These are phyloP conservation scores for Amia ocellicauda DNA, from an alignment of 2,113 vertebrate genomes.

Conservation along the genomic window DNA sequence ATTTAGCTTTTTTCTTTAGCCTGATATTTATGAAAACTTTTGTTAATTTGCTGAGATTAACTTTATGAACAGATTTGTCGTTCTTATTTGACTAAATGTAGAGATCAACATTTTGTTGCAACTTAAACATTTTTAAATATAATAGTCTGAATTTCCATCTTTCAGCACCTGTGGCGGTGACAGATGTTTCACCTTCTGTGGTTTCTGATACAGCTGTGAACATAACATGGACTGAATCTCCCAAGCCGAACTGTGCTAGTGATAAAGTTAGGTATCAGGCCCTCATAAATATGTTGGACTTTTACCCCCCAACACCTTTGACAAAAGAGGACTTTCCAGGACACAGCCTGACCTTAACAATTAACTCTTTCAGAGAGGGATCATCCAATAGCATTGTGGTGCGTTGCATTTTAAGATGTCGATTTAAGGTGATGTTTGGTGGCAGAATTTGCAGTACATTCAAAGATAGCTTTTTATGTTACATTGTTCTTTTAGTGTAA, in stretches of 20 bases:
- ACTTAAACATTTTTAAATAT: too few relatives aligned
- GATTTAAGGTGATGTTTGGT: too few relatives aligned
- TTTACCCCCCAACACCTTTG: slow-evolving; percentile 41
- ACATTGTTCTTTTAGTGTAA: too few relatives aligned
- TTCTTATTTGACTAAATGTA: too few relatives aligned
- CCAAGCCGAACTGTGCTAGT: slow-evolving; percentile 54
- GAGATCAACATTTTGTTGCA: too few relatives aligned
- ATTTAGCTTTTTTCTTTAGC: too few relatives aligned
- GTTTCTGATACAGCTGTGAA: slow-evolving; percentile 50
- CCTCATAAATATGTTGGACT: slow-evolving; percentile 39
- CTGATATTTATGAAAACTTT: too few relatives aligned
- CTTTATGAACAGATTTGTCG: too few relatives aligned
- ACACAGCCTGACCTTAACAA: slow-evolving; percentile 36
- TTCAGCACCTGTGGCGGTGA: slow-evolving; percentile 60
- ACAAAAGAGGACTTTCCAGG: slow-evolving; percentile 52
- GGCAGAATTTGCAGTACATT: too few relatives aligned
- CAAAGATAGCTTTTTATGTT: too few relatives aligned
- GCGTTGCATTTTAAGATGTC: too few relatives aligned
- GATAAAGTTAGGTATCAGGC: slow-evolving; percentile 59
- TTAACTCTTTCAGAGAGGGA: slow-evolving; percentile 43
- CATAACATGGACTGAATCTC: slow-evolving; percentile 55
- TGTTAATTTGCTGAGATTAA: too few relatives aligned
- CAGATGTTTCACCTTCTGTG: slow-evolving; percentile 35
- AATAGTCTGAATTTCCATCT: slow-evolving; percentile 13
- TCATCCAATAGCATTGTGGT: slow-evolving; percentile 54